Evolutionary conservation across 2,888 invertebrate species (phyloP).

Genomic region (Cyclophora punctaria): DNA sequence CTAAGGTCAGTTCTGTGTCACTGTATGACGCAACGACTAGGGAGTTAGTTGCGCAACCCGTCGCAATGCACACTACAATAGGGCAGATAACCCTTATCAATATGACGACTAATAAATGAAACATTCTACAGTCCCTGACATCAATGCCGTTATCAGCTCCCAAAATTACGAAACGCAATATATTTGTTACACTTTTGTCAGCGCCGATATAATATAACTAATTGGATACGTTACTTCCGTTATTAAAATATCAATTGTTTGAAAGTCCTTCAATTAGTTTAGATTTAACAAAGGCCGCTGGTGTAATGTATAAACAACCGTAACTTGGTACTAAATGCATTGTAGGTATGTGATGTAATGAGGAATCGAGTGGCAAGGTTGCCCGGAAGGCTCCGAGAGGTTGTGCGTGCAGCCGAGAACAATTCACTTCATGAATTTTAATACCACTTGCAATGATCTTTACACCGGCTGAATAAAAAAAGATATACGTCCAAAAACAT

Average conservation of each 20-base stretch:
- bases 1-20: constrained; percentile 60
- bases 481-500: too few species aligned
- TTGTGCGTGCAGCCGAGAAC: constrained; percentile 48
- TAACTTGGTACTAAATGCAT: constrained; percentile 41
- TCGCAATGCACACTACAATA: constrained; percentile 27
- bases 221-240: neutral
- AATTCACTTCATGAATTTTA: constrained; percentile 6
- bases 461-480: constrained; percentile 5
- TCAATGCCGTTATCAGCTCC: neutral
- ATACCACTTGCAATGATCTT: constrained; percentile 11
- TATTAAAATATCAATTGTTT: constrained; percentile 1
- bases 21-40: constrained; percentile 58
- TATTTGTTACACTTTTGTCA: too few species aligned
- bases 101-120: constrained; percentile 6
- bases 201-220: too few species aligned
- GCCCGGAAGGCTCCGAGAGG: constrained; percentile 58
- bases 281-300: constrained; percentile 13
- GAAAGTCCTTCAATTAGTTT: constrained; percentile 10
- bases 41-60: constrained; percentile 55
- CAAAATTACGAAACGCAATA: too few species aligned
- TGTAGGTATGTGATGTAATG: constrained; percentile 63
- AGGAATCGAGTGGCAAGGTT: constrained; percentile 63
- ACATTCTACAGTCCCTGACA: neutral
- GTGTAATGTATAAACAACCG: constrained; percentile 45
- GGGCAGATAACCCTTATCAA: constrained; percentile 6